Evolutionary conservation across 2,113 vertebrate species (phyloP), one percentile per base, ranked within the genome.

Genomic region (Leuciscus idus): DNA sequence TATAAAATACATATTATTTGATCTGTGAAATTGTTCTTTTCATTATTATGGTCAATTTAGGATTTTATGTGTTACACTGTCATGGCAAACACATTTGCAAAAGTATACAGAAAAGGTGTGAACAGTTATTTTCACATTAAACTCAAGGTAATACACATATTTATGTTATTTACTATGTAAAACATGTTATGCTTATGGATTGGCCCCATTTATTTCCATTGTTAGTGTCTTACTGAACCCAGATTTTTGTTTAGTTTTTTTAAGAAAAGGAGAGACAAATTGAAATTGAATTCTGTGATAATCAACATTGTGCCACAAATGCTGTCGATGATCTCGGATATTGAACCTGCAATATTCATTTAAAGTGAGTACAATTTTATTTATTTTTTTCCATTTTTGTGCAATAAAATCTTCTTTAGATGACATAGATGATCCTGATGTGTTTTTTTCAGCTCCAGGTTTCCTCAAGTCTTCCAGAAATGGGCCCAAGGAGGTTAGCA

Each of bases 401-500:
- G 46, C 4, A 68, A 66, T 82, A 68, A 33, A 33, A 52, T 33
- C 2, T 48, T 50, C 28, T 79, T 83, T 83, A 9, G 66, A 36
- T 23, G 11, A 81, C 11, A 28, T 50, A n/a, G 21, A 52, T 83
- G 19, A 33, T 19, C 57, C 28, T 57, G 30, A 84, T 73, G 30
- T 84, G 26, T 68, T 64, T 87, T 43, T 46, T 43, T 73, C 26
- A 77, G 61, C 2, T 26, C 52, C 43, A 28, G 62, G 52, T 90
- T 87, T 91, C 87, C 89, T 81, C 83, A 59, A 52, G 64, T n/a
- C 12, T 59, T 81, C 48, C 52, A 74, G 68, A 75, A 83, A 84
- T 46, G 74, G 90, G 88, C 91, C 90, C 11, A 88, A 90, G 90
- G 90, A 91, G 91, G 90, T 91, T 84, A 90, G 87, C 90, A 92